Conservation (phyloP, 1,140 invertebrate species). For the Lordiphosa collinella region DNA sequence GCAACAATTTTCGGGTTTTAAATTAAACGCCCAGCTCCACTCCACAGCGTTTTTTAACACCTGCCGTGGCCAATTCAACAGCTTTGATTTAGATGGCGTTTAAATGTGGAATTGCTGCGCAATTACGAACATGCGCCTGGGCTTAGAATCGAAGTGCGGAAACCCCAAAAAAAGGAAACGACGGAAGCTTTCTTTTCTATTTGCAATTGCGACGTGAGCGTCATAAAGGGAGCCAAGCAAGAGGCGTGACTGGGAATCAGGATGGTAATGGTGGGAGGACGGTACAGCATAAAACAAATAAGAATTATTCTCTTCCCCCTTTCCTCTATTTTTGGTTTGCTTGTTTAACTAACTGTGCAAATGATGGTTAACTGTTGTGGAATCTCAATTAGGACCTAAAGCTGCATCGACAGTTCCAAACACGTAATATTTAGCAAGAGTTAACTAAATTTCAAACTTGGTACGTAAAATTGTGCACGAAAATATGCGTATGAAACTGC, state of each 20-base stretch:
- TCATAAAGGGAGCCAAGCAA: constrained; percentile 14
- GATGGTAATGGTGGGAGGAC: background rate
- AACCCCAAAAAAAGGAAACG: constrained; percentile 16
- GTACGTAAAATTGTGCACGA: no score
- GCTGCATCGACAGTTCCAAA: constrained; percentile 13
- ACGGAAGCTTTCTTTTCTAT: constrained; percentile 57
- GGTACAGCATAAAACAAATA: constrained; percentile 59
- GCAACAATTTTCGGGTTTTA: background rate
- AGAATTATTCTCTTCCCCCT: constrained; percentile 27
- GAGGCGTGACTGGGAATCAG: constrained; percentile 43
- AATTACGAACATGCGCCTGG: constrained; percentile 42
- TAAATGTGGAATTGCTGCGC: constrained; percentile 47
- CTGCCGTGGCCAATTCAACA: constrained; percentile 15
- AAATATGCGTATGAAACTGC: no score
- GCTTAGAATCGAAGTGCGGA: background rate
- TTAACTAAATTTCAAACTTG: constrained; percentile 36
- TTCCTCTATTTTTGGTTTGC: background rate
- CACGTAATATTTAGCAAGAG: background rate
- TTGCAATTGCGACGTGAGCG: constrained; percentile 57
- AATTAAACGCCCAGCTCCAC: background rate
- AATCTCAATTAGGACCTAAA: constrained; percentile 65
- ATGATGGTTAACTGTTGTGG: constrained; percentile 39
- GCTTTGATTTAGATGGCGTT: constrained; percentile 43
- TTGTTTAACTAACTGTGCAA: constrained; percentile 74
- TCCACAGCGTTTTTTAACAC: constrained; percentile 13